These are phyloP conservation scores for Barnardius zonarius DNA, from an alignment of 2,113 vertebrate genomes.

Conservation along the genomic window DNA sequence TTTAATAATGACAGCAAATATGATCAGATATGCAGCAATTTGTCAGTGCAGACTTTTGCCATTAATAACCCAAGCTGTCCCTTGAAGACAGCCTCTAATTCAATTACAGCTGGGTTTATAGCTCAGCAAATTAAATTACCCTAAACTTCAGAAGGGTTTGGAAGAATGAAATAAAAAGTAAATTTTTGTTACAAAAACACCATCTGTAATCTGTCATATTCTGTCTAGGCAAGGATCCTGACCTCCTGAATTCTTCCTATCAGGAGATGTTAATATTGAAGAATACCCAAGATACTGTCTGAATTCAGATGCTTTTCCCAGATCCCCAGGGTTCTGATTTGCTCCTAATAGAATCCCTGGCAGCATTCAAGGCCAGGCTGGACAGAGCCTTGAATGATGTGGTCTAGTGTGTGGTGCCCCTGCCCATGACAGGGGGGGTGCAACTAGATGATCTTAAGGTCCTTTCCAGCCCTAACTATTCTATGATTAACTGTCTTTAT, in stretches of 20 bases:
- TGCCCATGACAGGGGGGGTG: neutral
- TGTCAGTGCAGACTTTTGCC: neutral
- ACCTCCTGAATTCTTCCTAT: neutral
- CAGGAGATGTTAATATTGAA: neutral
- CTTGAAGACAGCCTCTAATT: slow-evolving; percentile 34
- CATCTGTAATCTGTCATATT: neutral
- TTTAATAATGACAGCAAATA: slow-evolving; percentile 1
- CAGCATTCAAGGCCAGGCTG: neutral
- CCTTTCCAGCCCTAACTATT: neutral
- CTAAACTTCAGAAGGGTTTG: neutral
- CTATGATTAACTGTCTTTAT: neutral
- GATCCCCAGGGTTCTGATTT: neutral
- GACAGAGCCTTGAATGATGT: neutral
- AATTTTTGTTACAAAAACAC: neutral
- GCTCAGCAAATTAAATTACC: slow-evolving; percentile 32
- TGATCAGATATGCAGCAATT: neutral
- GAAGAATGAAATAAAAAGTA: neutral
- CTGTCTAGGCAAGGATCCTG: neutral
- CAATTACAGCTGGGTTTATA: slow-evolving; percentile 21
- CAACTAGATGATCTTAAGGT: neutral
- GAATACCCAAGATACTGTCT: neutral
- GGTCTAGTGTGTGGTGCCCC: neutral
- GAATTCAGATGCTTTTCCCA: neutral
- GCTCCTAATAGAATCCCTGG: neutral
- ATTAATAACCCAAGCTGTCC: slow-evolving; percentile 6